These are phyloP conservation scores for Odobenus rosmarus DNA, from an alignment of 2,113 vertebrate genomes.

Conservation along the genomic window DNA sequence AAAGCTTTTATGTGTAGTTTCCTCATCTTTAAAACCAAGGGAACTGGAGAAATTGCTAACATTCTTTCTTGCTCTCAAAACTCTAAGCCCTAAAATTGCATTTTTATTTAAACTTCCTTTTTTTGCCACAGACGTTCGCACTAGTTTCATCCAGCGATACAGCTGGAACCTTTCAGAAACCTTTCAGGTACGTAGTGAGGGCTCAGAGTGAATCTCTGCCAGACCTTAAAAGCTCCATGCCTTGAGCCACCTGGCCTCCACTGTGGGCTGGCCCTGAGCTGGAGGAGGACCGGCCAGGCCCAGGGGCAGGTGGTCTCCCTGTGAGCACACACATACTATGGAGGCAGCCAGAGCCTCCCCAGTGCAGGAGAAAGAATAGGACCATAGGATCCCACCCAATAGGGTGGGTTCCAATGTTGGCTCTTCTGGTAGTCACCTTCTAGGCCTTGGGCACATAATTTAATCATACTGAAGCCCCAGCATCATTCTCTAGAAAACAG, in stretches of 20 bases:
- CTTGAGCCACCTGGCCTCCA: background rate
- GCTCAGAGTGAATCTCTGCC: background rate
- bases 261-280: background rate
- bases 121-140: background rate
- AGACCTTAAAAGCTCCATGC: background rate
- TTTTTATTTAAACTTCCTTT: background rate
- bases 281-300: background rate
- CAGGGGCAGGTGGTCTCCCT: background rate
- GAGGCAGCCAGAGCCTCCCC: background rate
- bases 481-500: background rate
- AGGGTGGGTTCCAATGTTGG: background rate
- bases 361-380: background rate
- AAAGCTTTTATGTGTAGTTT: background rate
- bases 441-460: background rate
- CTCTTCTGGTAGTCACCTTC: background rate
- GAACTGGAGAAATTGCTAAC: background rate
- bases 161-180: background rate
- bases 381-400: rapidly evolving
- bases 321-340: no score
- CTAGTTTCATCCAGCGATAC: background rate
- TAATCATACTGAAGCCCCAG: background rate
- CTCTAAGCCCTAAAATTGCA: background rate
- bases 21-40: background rate
- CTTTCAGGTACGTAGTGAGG: background rate
- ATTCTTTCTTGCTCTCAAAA: background rate